A percentile compares a stretch with the other conserved stretches of the same genome.
These are phyloP conservation scores for Sphinx pinastri DNA, from an alignment of 2,888 invertebrate species.

Conservation along the genomic window DNA sequence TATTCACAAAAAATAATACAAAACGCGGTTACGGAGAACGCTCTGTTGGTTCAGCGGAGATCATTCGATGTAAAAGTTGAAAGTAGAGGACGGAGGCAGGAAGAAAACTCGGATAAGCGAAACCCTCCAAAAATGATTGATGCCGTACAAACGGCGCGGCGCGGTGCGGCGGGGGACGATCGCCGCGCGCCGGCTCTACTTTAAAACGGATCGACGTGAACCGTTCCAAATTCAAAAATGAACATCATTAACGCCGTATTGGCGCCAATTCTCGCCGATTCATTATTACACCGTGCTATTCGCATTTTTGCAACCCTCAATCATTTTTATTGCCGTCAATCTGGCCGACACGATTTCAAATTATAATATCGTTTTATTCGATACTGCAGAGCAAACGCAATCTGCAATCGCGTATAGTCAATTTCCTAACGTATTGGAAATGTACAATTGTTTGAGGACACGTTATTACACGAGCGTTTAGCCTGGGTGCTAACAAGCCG, in stretches of 20 bases:
- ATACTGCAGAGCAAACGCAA: constrained; percentile 58
- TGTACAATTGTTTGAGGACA: constrained; percentile 78
- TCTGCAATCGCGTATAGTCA: constrained; percentile 66
- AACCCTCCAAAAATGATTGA: constrained; percentile 85
- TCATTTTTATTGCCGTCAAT: constrained; percentile 65
- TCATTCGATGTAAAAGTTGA: constrained; percentile 81
- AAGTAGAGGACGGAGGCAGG: constrained; percentile 71
- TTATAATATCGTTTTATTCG: constrained; percentile 38
- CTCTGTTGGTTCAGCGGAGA: constrained; percentile 81
- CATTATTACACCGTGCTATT: constrained; percentile 57
- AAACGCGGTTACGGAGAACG: constrained; percentile 77
- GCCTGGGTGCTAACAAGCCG: constrained; percentile 69
- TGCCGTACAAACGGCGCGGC: constrained; percentile 68
- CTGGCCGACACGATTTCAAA: constrained; percentile 46
- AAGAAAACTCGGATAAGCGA: constrained; percentile 83
- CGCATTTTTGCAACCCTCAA: constrained; percentile 42
- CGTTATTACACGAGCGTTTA: constrained; percentile 79
- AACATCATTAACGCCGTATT: constrained; percentile 80
- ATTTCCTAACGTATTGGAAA: constrained; percentile 79
- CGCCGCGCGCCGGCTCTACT: constrained; percentile 61
- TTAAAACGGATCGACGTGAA: constrained; percentile 83
- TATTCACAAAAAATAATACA: constrained; percentile 84
- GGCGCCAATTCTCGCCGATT: constrained; percentile 61
- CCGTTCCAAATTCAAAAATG: constrained; percentile 74
- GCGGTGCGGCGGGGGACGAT: constrained; percentile 64